Conservation (phyloP, 1,140 invertebrate genomes). For the Heliothis virescens region DNA sequence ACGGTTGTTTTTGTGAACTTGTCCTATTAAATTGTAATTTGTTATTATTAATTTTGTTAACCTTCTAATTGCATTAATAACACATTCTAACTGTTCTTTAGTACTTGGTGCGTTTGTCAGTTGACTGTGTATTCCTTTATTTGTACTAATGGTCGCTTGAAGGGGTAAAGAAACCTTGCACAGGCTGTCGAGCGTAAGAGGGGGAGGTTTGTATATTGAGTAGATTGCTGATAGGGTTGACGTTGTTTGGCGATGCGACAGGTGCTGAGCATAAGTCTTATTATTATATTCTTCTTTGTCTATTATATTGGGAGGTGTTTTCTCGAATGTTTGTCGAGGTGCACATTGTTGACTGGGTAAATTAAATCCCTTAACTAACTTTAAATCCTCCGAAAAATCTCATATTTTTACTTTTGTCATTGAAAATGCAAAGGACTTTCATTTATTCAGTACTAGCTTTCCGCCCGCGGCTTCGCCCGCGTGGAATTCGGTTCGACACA, state of each 20-base stretch:
- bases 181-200: slow-evolving; percentile 12
- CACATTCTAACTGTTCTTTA: neutral
- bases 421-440: no score
- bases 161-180: slow-evolving; percentile 22
- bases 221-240: slow-evolving; percentile 39
- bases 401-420: no score
- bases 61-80: neutral
- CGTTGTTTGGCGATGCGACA: slow-evolving; percentile 29
- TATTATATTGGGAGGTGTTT: neutral
- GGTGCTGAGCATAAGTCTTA: slow-evolving; percentile 26
- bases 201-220: slow-evolving; percentile 31
- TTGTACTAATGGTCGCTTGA: neutral
- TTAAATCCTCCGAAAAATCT: no score
- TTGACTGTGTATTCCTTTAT: no score
- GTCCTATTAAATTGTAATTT: slow-evolving; percentile 23
- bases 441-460: no score
- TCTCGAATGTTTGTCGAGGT: no score
- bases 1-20: slow-evolving; percentile 8
- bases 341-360: no score
- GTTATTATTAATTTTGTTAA: slow-evolving; percentile 6
- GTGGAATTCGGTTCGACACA: no score
- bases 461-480: no score
- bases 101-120: no score
- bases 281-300: slow-evolving; percentile 14
- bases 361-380: no score